Base-by-base conservation (phyloP, 2,888 invertebrate species). In the Lamproptera curius region DNA sequence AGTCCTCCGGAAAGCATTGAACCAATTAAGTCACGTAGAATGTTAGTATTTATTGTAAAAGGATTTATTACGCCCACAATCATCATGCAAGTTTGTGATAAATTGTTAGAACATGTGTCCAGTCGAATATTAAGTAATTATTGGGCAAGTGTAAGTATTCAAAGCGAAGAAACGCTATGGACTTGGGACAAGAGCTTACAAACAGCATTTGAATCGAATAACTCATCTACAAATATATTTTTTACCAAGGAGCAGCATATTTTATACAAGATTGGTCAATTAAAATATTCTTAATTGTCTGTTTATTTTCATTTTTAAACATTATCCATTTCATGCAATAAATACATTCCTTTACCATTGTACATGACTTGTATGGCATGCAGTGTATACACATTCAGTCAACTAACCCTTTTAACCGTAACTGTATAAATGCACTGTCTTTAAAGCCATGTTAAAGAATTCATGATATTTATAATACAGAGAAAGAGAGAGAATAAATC, bases 231-330 rank as follows among this genome's bases (percentile, higher is more conserved):
- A 48, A 86, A 67, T 57, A 58, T 79, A 26, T 81, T 85, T 46
- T 74, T 83, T 39, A 74, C 70, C 23, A 56, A 63, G 2, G 56
- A 64, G 41, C 53, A 53, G n/a, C 58, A 69, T 48, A 55, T 52
- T 5, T 46, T 77, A 38, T 73, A 78, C 58, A 72, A 69, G 45
- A 61, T 79, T 34, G 80, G 83, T 26, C 73, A 83, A 76, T 65
- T 86, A 75, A 85, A 81, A 55, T 84, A 77, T 74, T 67, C 80
- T 52, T 85, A 67, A 50, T 14, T n/a, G n/a, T n/a, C n/a, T n/a
- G n/a, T n/a, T n/a, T n/a, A n/a, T n/a, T n/a, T n/a, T n/a, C n/a
- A n/a, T n/a, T n/a, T n/a, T n/a, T n/a, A n/a, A n/a, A n/a, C n/a
- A n/a, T n/a, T n/a, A n/a, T n/a, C n/a, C n/a, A n/a, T n/a, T n/a